Base-by-base conservation (phyloP, 2,113 vertebrate species). In the Bufo gargarizans region DNA sequence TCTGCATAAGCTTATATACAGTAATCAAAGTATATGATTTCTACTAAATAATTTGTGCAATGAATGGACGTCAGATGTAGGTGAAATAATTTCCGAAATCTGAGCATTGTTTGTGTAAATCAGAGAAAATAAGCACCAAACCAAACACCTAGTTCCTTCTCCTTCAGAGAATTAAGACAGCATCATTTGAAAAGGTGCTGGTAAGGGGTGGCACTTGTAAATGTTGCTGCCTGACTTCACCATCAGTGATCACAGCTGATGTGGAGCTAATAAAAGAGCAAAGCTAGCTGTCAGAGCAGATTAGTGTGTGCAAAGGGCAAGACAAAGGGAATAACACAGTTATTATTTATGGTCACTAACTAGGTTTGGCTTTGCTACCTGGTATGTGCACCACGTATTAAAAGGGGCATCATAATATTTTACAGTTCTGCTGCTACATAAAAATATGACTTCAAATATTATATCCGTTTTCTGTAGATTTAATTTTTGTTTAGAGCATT, bases 191-290 rank as follows among this genome's bases (percentile, higher is more conserved):
- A 85, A 55, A 76, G 90, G 90, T 77, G 77, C 19, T 82, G 4
- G 90, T 91, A 89, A 92, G 90, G 93, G 91, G 90, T 91, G 91
- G 91, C 91, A 91, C 91, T 91, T 91, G 95, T 95, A 95, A 95
- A 95, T 95, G 95, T 94, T 96, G 94, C 96, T 95, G 96, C 96
- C 96, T 96, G 96, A 97, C 93, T 98, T 96, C 96, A 96, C 96
- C 94, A 91, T 95, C 94, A 91, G 95, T 95, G 96, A 97, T 96
- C 95, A 94, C 93, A 97, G 96, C 97, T 96, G 97, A 96, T 93
- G 86, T 96, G 95, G 93, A 96, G 95, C 96, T 96, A 96, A 97
- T 96, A 97, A 97, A 97, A 97, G 96, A 97, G 95, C 95, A 96
- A 96, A 97, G 96, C 96, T 96, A 92, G 93, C 96, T 98, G 97